Evolutionary conservation across 2,888 invertebrate species (phyloP).

Genomic region (Agonopterix arenella): DNA sequence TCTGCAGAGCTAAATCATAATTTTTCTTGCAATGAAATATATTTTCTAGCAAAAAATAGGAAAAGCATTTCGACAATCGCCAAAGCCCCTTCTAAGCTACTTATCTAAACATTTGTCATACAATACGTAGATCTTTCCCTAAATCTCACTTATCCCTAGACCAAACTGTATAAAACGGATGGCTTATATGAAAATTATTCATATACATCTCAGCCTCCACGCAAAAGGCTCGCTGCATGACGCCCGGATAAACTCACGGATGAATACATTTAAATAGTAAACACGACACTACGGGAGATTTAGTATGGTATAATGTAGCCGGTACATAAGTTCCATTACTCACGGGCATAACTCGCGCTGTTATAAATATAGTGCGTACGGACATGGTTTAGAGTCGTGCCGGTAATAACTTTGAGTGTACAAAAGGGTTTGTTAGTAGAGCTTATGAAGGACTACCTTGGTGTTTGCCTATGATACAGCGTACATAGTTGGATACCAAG

Average conservation of each 20-base stretch:
- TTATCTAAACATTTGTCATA: background rate
- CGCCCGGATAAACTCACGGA: slow-evolving; percentile 67
- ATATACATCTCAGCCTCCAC: slow-evolving; percentile 42
- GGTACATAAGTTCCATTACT: slow-evolving; percentile 68
- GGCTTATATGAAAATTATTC: slow-evolving; percentile 66
- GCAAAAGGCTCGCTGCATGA: slow-evolving; percentile 66
- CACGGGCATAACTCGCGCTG: slow-evolving; percentile 65
- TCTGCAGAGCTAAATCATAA: too few species aligned
- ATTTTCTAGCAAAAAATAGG: too few species aligned
- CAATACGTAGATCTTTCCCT: background rate
- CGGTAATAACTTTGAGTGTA: slow-evolving; percentile 50
- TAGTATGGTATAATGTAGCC: slow-evolving; percentile 65
- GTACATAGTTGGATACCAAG: too few species aligned
- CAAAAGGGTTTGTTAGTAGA: slow-evolving; percentile 75
- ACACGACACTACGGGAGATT: slow-evolving; percentile 67
- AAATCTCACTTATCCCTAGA: slow-evolving; percentile 4
- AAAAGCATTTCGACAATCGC: too few species aligned
- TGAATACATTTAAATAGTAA: slow-evolving; percentile 77
- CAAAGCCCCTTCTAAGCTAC: background rate
- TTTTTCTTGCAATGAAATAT: too few species aligned
- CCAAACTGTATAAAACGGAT: slow-evolving; percentile 10
- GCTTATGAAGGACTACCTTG: slow-evolving; percentile 59
- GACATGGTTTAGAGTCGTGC: slow-evolving; percentile 61
- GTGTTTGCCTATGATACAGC: slow-evolving; percentile 31
- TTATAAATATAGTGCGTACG: slow-evolving; percentile 62